Base-by-base conservation (phyloP, 64 coral and sea anemone genomes). In the Pocillopora damicornis region DNA sequence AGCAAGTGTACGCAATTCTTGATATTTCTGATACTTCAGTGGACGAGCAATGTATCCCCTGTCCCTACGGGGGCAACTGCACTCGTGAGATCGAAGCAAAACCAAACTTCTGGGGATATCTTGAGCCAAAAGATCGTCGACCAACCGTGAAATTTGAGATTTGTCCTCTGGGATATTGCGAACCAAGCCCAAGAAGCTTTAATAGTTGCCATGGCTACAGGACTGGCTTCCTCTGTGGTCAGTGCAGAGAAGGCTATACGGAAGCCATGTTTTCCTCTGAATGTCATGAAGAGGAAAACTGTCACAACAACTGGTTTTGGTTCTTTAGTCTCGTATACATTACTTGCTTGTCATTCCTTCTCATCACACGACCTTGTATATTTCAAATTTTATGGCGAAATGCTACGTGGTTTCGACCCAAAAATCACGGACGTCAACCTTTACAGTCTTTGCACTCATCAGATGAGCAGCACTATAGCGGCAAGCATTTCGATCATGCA, bases 241-340 rank as follows among this genome's bases (percentile, higher is more conserved):
- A 60, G 12, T 95, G 93, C 87, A 88, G 74, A 11, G 45, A 76
- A 4, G 76, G 65, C 16, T 85, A 90, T 62, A 90, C 94, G 1
- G 94, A 92, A 22, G 86, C 88, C 22, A 82, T 97, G 11, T 89
- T 92, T 35, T 92, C 94, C 11, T 62, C 94, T 36, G 63, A 37
- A 20, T 97, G 94, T 65, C 72, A 60, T 81, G 34, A 51, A 35
- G 16, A 30, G 18, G 26, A 79, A 22, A 71, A 89, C n/a, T 97
- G 94, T 35, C 61, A 81, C 23, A 91, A 93, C 79, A 57, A 86
- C 75, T 92, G 77, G 73, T 87, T 97, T 59, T 97, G 94, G 94
- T 86, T 86, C 65, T 66, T 97, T 35, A 78, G n/a, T 5, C 30
- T 88, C 11, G 6, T 81, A 58, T 79, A 90, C 18, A 37, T 93